Percentiles rank a stretch among this genome's conserved stretches.
Evolutionary conservation across 30 jellyfish, hydroid and myxozoan genomes (phyloP).

Genomic region (Mastigias papua): DNA sequence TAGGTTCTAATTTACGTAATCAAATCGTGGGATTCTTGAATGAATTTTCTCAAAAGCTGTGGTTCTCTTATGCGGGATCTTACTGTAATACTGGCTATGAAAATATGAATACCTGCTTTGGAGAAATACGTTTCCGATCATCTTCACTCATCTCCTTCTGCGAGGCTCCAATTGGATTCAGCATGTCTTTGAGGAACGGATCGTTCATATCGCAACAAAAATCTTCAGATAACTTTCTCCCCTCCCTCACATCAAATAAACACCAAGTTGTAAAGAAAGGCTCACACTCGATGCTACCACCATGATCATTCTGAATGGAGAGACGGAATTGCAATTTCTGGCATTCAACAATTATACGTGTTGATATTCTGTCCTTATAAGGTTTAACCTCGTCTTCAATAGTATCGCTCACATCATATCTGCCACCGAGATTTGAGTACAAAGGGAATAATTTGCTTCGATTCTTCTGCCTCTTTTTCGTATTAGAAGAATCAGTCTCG

Average conservation of each 20-base stretch:
- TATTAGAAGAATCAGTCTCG: slow-evolving; percentile 90
- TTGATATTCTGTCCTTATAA: slow-evolving; percentile 55
- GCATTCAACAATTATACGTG: slow-evolving; percentile 64
- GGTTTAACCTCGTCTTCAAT: slow-evolving; percentile 77
- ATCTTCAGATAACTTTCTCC: slow-evolving; percentile 91
- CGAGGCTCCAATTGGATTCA: slow-evolving; percentile 47
- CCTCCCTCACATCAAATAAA: slow-evolving; percentile 84
- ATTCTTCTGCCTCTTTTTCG: slow-evolving; percentile 80
- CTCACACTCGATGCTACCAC: slow-evolving; percentile 83
- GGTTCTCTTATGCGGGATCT: neutral
- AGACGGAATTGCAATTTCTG: slow-evolving; percentile 76
- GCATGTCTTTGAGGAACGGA: slow-evolving; percentile 69
- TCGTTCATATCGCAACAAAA: slow-evolving; percentile 92
- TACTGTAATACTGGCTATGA: neutral
- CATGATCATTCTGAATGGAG: slow-evolving; percentile 66
- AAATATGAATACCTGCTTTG: slow-evolving; percentile 59
- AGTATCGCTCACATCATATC: slow-evolving; percentile 74
- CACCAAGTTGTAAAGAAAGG: slow-evolving; percentile 92
- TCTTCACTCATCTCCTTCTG: slow-evolving; percentile 9
- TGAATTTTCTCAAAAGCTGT: too few relatives aligned
- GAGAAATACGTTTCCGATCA: slow-evolving; percentile 48
- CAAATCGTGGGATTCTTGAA: too few relatives aligned
- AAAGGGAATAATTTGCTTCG: slow-evolving; percentile 76
- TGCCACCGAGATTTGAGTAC: slow-evolving; percentile 84
- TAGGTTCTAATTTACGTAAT: too few relatives aligned